Conservation (phyloP, 2,113 vertebrate species). For the Clarias macrocephalus region DNA sequence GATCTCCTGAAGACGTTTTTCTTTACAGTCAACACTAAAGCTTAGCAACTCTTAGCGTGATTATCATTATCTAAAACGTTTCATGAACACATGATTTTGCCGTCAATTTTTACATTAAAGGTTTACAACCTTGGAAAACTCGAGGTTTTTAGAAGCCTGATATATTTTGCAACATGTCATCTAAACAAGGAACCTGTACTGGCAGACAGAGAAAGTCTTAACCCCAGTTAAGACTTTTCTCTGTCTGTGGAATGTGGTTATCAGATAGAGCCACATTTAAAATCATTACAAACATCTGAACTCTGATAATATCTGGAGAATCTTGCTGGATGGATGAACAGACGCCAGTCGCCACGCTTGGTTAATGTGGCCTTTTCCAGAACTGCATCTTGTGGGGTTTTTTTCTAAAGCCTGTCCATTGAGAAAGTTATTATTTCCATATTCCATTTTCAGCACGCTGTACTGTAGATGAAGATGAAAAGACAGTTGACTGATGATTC, state of each 20-base stretch:
- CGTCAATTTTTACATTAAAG: background rate
- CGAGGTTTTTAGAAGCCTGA: background rate
- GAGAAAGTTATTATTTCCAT: background rate
- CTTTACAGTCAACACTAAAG: background rate
- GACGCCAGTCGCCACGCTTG: background rate
- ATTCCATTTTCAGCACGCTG: background rate
- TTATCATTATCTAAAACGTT: background rate
- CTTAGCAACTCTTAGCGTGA: no score
- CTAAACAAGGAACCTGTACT: conserved; percentile 53
- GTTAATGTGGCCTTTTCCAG: background rate
- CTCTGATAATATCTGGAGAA: background rate
- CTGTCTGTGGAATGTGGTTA: conserved; percentile 68
- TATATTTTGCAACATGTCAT: conserved; percentile 32
- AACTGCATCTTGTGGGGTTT: background rate
- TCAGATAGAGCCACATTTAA: conserved; percentile 21
- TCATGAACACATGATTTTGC: background rate
- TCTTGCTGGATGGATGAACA: background rate
- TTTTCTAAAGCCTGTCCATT: background rate
- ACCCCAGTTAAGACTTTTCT: no score
- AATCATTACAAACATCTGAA: background rate
- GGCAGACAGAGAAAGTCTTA: conserved; percentile 62
- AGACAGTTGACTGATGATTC: background rate
- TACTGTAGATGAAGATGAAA: background rate
- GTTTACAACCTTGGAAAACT: background rate
- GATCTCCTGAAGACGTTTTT: conserved; percentile 3